Evolutionary conservation across 2,113 vertebrate species (phyloP).

Genomic region (Balaeniceps rex): DNA sequence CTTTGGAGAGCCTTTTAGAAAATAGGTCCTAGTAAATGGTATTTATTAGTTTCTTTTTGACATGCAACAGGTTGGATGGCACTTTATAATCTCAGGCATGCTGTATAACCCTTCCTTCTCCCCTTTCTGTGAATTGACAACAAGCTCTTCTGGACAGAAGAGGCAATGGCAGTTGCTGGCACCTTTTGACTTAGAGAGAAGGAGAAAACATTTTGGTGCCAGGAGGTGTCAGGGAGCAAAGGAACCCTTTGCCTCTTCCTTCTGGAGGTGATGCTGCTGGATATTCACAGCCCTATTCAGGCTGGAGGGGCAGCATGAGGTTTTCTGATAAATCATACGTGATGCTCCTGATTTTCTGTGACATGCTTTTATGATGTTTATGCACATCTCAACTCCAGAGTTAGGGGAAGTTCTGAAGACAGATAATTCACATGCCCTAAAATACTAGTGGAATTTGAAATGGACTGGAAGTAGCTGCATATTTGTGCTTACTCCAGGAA

Average conservation of each 20-base stretch:
- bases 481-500: not conserved
- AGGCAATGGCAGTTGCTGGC: not conserved
- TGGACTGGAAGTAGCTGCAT: not conserved
- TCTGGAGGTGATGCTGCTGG: not conserved
- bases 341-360: not conserved
- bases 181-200: not conserved
- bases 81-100: not conserved
- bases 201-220: not conserved
- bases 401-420: not conserved
- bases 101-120: not conserved
- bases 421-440: not conserved
- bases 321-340: not conserved
- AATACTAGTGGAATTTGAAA: not conserved
- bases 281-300: not conserved
- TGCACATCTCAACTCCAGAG: not conserved
- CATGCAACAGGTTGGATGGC: not conserved
- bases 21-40: not conserved
- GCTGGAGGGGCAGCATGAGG: not conserved
- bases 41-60: not conserved
- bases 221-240: not conserved
- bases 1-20: not conserved
- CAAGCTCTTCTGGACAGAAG: not conserved
- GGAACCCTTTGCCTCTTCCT: not conserved
- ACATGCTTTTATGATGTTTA: not conserved
- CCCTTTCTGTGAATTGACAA: rapidly evolving